These are phyloP conservation scores for Corythornis vintsioides DNA, from an alignment of 2,113 vertebrate genomes.

Conservation along the genomic window DNA sequence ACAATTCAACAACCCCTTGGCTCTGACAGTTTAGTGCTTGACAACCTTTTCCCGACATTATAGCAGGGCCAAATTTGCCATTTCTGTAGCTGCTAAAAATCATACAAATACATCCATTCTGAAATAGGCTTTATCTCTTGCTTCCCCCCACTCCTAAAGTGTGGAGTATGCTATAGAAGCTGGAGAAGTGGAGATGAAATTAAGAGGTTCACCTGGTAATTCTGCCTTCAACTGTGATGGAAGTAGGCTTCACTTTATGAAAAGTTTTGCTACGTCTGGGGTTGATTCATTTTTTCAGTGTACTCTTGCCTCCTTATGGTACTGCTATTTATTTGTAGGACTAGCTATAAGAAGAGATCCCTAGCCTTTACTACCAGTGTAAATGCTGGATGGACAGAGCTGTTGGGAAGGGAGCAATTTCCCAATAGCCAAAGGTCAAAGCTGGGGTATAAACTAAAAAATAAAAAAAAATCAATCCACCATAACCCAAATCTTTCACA, in stretches of 20 bases:
- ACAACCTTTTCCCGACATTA: not conserved
- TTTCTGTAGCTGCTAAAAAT: not conserved
- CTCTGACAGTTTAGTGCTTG: not conserved
- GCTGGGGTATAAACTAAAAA: not conserved
- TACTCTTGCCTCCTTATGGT: not conserved
- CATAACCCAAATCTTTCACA: not conserved
- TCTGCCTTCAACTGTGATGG: not conserved
- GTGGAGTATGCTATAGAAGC: not conserved
- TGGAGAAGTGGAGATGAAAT: not conserved
- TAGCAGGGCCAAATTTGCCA: not conserved
- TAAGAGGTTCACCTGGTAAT: not conserved
- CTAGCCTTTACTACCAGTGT: not conserved
- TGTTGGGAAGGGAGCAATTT: not conserved
- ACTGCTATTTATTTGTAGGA: not conserved
- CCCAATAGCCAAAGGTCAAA: not conserved
- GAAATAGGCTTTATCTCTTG: not conserved
- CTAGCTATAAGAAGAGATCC: not conserved
- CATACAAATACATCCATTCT: not conserved
- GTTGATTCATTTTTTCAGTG: not conserved
- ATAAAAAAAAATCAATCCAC: not conserved
- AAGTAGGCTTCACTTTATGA: not conserved
- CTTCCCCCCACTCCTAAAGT: not conserved
- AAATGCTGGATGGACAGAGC: not conserved
- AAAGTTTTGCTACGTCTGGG: not conserved
- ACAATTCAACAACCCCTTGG: not conserved